A percentile compares a stretch with the other conserved stretches of the same genome.
phyloP scores from a whole-genome alignment of 2,797 vertebrate species.

The Semotilus atromaculatus region DNA sequence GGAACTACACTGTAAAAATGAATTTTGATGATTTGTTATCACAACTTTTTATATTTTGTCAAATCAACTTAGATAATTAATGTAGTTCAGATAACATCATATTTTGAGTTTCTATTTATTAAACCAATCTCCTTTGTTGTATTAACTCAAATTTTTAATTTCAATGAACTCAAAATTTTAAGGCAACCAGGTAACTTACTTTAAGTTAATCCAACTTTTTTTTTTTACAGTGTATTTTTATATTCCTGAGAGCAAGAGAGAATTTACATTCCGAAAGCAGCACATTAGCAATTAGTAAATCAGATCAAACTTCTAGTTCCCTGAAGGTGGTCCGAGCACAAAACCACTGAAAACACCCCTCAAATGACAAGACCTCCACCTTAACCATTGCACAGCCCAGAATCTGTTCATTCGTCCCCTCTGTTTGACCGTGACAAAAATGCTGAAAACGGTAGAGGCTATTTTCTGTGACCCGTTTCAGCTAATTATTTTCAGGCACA shows the following conservation, averaged over 20 bases:
- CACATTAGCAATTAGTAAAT: constrained; percentile 71
- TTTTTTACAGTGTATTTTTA: too few relatives aligned
- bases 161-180: too few relatives aligned
- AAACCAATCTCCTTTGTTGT: too few relatives aligned
- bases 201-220: too few relatives aligned
- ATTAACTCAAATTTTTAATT: too few relatives aligned
- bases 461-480: constrained; percentile 47
- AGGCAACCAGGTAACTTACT: too few relatives aligned
- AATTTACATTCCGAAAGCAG: constrained; percentile 4
- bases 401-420: background rate
- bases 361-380: constrained; percentile 12
- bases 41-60: too few relatives aligned
- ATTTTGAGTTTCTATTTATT: too few relatives aligned
- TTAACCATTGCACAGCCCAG: constrained; percentile 41
- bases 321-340: constrained; percentile 43
- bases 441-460: constrained; percentile 31
- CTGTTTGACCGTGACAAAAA: background rate
- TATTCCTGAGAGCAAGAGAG: background rate
- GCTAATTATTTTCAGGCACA: constrained; percentile 46
- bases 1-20: too few relatives aligned
- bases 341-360: constrained; percentile 61
- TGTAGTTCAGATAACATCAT: too few relatives aligned
- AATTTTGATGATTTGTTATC: too few relatives aligned
- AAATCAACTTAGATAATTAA: too few relatives aligned
- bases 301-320: constrained; percentile 42